Base-by-base conservation (phyloP, 2,888 invertebrate genomes). In the Orthosia gothica region DNA sequence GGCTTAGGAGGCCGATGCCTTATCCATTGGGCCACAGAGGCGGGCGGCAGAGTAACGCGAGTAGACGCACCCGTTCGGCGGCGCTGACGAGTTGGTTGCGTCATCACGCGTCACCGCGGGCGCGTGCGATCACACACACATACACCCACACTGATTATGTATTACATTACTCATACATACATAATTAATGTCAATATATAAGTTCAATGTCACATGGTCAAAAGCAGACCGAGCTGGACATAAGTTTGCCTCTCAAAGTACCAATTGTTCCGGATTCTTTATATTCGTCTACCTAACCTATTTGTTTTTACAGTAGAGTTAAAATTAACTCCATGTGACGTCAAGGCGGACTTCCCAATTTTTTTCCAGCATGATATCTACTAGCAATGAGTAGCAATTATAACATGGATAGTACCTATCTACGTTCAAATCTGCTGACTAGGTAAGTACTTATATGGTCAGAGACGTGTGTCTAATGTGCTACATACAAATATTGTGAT, bases 1-100 rank as follows among this genome's bases (percentile, higher is more conserved):
- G 98, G 98, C 98, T 98, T 98, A 98, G 98, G 98, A 98, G 98
- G 98, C 97, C 98, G 97, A 97, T 98, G 98, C 98, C 98, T 98
- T 98, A 98, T 98, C 98, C 98, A 97, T 98, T 97, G 97, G 97
- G 98, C 98, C 97, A 98, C 98, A 97, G 97, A 98, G 98, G 98
- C 98, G 93, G 85, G 94, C 99, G 99, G 79, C 98, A 98, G 92
- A 98, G 98, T 95, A 99, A 98, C 72, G 81, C 99, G 97, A 92
- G 98, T 98, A 70, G 98, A 98, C 95, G 80, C 85, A 89, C 91
- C 68, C 86, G 87, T 92, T 92, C 90, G 75, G 84, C 87, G 89
- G 85, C 90, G 89, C 89, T 90, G 90, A 89, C 88, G 89, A 84
- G 87, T 87, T 85, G 83, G 89, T 92, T 91, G 90, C 94, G 94